Evolutionary conservation across 2,797 vertebrate species (phyloP).

Genomic region (Peromyscus nudipes): DNA sequence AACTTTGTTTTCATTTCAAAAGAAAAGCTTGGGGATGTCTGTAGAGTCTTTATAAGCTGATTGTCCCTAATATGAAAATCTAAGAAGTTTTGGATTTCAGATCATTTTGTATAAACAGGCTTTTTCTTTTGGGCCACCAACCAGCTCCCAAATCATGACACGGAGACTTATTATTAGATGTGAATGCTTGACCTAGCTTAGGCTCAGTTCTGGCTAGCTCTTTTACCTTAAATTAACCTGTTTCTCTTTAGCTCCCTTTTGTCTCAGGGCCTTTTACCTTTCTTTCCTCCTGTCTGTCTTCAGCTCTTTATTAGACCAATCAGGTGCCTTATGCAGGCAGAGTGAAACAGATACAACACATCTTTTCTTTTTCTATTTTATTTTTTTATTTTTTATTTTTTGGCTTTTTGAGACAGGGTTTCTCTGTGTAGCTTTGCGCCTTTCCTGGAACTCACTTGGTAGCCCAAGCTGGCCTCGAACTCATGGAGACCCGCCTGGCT

Average conservation of each 20-base stretch:
- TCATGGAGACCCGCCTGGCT: no score
- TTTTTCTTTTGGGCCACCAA: not conserved
- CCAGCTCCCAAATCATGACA: not conserved
- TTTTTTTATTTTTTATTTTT: no score
- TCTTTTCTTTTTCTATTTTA: no score
- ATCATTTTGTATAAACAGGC: not conserved
- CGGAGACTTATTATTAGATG: not conserved
- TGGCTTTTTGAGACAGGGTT: no score
- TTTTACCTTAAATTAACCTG: not conserved
- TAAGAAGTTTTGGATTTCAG: not conserved
- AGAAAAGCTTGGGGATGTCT: not conserved
- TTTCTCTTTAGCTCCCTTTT: not conserved
- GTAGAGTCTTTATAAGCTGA: not conserved
- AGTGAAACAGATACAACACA: not conserved
- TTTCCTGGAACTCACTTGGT: no score
- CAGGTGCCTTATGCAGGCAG: not conserved
- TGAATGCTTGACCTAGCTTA: not conserved
- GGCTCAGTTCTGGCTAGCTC: not conserved
- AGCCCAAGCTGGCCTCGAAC: no score
- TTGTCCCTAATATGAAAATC: not conserved
- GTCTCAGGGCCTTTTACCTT: not conserved
- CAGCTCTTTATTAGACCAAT: not conserved
- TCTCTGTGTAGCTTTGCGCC: no score
- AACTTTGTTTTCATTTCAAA: constrained; percentile 4
- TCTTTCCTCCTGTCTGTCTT: not conserved